Percentiles rank a stretch among this genome's conserved stretches.
Evolutionary conservation across 2,113 vertebrate species (phyloP).

Genomic region (Egretta garzetta): DNA sequence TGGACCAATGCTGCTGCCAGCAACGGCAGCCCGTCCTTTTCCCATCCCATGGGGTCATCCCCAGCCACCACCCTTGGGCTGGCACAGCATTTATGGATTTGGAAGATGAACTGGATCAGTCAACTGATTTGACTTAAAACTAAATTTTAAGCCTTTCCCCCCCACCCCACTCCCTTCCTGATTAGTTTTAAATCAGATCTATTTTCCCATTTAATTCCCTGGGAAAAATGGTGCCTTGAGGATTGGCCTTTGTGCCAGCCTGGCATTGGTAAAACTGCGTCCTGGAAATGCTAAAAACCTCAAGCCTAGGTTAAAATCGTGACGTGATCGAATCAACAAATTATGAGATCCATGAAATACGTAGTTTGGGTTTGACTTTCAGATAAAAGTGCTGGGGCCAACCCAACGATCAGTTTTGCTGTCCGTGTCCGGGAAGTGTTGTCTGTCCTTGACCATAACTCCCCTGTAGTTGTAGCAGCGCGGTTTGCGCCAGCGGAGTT

Average conservation of each 20-base stretch:
- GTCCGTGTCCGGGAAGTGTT: background rate
- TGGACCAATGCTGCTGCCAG: background rate
- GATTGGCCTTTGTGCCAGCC: background rate
- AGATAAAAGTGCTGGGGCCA: background rate
- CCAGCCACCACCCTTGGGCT: rapidly evolving
- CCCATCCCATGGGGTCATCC: background rate
- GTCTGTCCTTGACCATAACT: background rate
- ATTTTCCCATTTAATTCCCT: background rate
- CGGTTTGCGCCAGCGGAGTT: background rate
- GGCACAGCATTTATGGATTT: background rate
- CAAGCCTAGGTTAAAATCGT: background rate
- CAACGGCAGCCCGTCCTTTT: background rate
- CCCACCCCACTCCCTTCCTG: rapidly evolving
- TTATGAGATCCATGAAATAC: background rate
- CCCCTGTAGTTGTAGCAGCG: rapidly evolving
- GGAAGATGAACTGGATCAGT: background rate
- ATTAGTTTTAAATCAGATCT: background rate
- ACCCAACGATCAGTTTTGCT: background rate
- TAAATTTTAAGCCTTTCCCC: background rate
- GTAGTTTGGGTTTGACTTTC: background rate
- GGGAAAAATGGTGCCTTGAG: background rate
- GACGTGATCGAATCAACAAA: background rate
- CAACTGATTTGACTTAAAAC: background rate
- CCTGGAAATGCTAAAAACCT: background rate
- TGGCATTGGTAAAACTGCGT: background rate